phyloP scores from a whole-genome alignment of 2,113 vertebrate genomes.

The Ammodytes marinus region DNA sequence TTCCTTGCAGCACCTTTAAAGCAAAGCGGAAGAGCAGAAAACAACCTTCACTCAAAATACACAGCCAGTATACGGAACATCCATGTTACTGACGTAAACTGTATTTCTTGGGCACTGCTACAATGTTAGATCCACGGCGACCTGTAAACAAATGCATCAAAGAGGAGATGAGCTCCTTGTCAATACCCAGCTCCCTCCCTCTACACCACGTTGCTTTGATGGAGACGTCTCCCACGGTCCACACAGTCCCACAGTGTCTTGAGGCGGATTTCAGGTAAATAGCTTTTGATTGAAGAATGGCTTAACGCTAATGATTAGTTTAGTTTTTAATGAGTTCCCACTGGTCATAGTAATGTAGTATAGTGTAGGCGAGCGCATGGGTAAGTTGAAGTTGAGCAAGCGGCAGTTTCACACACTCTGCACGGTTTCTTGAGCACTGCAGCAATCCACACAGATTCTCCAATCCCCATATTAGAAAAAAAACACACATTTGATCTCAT shows the following conservation, averaged over 20 bases:
- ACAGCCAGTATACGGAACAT: neutral
- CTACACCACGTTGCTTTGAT: slow-evolving; percentile 38
- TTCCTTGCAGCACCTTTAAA: too few relatives aligned
- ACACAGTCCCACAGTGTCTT: neutral
- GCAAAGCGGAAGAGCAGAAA: neutral
- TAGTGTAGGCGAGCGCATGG: neutral
- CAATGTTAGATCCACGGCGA: slow-evolving; percentile 21
- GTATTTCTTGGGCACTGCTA: neutral
- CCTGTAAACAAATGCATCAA: slow-evolving; percentile 49
- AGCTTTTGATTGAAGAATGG: slow-evolving; percentile 19
- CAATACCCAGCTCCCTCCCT: slow-evolving; percentile 36
- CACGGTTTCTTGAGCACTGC: neutral
- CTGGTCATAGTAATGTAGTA: neutral
- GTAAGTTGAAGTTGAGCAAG: neutral
- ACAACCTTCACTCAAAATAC: neutral
- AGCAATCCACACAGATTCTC: too few relatives aligned
- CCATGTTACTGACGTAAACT: neutral
- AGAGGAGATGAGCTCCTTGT: slow-evolving; percentile 26
- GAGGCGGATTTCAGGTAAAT: slow-evolving; percentile 32
- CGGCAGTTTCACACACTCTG: neutral
- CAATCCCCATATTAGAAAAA: too few relatives aligned
- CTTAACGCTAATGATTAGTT: slow-evolving; percentile 17
- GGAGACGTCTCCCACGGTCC: slow-evolving; percentile 58
- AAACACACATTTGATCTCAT: too few relatives aligned
- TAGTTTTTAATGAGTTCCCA: slow-evolving; percentile 47